phyloP scores from a whole-genome alignment of 2,113 vertebrate species.

The Trichechus manatus region DNA sequence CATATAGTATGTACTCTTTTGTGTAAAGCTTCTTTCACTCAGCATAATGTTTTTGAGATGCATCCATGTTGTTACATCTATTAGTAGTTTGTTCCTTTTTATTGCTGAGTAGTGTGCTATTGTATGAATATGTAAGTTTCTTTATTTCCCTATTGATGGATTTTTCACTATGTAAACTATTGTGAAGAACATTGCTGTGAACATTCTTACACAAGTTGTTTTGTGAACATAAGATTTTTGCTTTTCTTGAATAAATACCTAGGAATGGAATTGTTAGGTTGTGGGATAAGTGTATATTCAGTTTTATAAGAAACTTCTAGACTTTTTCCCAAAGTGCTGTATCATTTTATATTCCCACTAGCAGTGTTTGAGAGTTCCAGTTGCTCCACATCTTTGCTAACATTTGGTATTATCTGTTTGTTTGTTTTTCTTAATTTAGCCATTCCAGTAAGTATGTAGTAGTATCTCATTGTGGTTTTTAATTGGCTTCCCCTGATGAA shows the following conservation, averaged over 20 bases:
- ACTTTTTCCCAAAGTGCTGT: too few species aligned
- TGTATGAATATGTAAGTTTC: too few species aligned
- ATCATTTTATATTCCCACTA: too few species aligned
- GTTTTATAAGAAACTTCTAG: too few species aligned
- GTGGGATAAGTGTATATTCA: too few species aligned
- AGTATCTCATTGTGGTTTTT: neutral
- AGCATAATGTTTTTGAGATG: too few species aligned
- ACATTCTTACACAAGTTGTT: neutral
- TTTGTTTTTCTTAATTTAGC: neutral
- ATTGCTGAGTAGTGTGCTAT: too few species aligned
- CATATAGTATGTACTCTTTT: too few species aligned
- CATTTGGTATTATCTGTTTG: neutral
- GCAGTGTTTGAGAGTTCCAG: neutral
- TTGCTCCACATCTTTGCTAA: neutral
- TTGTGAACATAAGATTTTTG: neutral
- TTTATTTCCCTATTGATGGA: neutral
- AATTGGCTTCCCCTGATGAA: neutral
- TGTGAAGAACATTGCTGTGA: neutral
- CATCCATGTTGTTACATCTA: too few species aligned
- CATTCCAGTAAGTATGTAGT: neutral
- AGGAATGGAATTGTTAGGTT: neutral
- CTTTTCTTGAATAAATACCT: neutral
- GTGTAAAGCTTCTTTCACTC: too few species aligned
- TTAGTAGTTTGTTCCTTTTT: too few species aligned
- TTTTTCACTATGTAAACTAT: neutral